Evolutionary conservation across 2,888 invertebrate species (phyloP).

Genomic region (Marasmarcha lunaedactyla): DNA sequence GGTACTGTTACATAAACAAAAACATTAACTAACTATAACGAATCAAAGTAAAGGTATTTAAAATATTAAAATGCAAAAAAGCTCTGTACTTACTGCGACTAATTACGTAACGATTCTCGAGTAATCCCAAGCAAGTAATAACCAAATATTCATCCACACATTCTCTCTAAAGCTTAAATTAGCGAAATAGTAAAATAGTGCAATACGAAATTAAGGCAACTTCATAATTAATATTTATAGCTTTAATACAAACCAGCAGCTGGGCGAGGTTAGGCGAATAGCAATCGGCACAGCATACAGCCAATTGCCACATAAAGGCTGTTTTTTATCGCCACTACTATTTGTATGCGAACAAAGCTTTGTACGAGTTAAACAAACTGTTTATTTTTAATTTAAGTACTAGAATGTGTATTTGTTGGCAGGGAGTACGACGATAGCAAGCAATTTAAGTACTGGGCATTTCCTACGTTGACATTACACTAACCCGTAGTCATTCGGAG

Average conservation of each 20-base stretch:
- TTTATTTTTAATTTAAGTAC: too few species aligned
- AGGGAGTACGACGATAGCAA: too few species aligned
- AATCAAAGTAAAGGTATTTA: too few species aligned
- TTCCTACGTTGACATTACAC: too few species aligned
- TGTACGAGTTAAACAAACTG: not conserved
- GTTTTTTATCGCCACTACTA: constrained; percentile 20
- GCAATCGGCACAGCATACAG: constrained; percentile 46
- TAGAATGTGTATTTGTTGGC: too few species aligned
- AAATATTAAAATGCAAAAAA: too few species aligned
- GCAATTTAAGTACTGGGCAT: too few species aligned
- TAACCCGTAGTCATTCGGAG: too few species aligned
- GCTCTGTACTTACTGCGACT: too few species aligned
- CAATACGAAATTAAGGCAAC: constrained; percentile 57
- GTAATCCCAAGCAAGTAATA: not conserved
- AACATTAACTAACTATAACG: too few species aligned
- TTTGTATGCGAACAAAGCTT: constrained; percentile 6
- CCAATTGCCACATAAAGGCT: constrained; percentile 28
- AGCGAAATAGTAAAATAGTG: constrained; percentile 58
- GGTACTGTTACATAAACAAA: too few species aligned
- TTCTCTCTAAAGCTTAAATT: constrained; percentile 47
- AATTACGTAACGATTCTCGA: too few species aligned
- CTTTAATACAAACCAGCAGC: constrained; percentile 55
- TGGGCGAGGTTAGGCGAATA: constrained; percentile 37
- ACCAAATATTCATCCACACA: constrained; percentile 20
- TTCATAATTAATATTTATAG: constrained; percentile 67